Evolutionary conservation across 2,113 vertebrate genomes (phyloP).

Genomic region (Strigops habroptila): DNA sequence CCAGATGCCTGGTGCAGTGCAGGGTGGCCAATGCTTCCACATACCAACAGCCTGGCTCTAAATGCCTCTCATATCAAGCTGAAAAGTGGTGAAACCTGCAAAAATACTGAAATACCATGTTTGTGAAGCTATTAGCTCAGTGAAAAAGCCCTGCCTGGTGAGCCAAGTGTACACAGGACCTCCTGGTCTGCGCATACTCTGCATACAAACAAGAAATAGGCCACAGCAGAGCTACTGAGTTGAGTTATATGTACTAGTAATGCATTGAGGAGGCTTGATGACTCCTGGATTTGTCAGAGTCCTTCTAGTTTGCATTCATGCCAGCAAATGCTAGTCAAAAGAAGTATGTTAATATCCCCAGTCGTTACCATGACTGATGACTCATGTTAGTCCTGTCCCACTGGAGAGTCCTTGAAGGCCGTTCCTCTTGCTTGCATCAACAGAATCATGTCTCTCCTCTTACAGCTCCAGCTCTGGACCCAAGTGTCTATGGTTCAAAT

Average conservation of each 20-base stretch:
- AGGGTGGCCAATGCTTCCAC: neutral
- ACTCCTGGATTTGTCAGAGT: neutral
- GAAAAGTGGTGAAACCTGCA: neutral
- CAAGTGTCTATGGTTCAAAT: neutral
- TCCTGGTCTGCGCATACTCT: neutral
- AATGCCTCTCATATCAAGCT: neutral
- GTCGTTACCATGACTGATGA: constrained; percentile 31
- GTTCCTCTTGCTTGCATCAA: neutral
- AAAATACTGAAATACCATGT: neutral
- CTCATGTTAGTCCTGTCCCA: constrained; percentile 11
- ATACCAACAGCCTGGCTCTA: rapidly evolving
- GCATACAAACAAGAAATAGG: neutral
- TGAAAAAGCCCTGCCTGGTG: neutral
- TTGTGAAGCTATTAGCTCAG: neutral
- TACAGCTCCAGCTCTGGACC: neutral
- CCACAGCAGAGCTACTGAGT: neutral
- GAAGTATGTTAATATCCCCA: constrained; percentile 2
- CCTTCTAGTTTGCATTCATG: neutral
- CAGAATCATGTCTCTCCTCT: neutral
- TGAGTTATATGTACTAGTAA: neutral
- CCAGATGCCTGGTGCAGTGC: neutral
- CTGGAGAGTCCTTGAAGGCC: constrained; percentile 33
- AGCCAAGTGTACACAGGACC: neutral
- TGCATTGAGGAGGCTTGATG: neutral
- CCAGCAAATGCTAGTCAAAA: constrained; percentile 4